Evolutionary conservation across 1,140 invertebrate species (phyloP).

Genomic region (Cheumatopsyche charites): DNA sequence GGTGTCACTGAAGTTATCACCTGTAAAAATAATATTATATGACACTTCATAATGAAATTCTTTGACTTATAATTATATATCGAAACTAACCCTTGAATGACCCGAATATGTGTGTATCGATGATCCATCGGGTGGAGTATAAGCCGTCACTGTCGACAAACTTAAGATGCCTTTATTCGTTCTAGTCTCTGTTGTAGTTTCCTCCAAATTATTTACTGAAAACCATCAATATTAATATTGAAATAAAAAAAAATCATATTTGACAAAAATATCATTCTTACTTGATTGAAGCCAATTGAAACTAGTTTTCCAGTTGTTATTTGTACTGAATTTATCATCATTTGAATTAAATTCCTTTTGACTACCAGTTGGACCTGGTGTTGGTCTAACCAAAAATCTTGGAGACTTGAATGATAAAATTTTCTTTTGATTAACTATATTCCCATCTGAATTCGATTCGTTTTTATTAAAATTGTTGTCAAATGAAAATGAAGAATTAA

Average conservation of each 20-base stretch:
- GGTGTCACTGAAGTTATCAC: slow-evolving; percentile 55
- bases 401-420: slow-evolving; percentile 62
- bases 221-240: slow-evolving; percentile 50
- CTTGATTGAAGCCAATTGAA: slow-evolving; percentile 63
- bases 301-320: slow-evolving; percentile 40
- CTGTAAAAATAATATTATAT: slow-evolving; percentile 43
- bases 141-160: slow-evolving; percentile 40
- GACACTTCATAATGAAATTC: neutral
- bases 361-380: slow-evolving; percentile 56
- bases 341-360: slow-evolving; percentile 53
- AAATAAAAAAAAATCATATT: slow-evolving; percentile 7
- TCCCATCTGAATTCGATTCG: slow-evolving; percentile 52
- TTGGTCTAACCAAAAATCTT: slow-evolving; percentile 66
- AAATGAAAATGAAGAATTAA: slow-evolving; percentile 50
- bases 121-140: slow-evolving; percentile 41
- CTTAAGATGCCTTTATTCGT: slow-evolving; percentile 37
- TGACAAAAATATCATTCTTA: slow-evolving; percentile 52
- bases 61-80: neutral
- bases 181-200: slow-evolving; percentile 50
- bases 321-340: slow-evolving; percentile 52
- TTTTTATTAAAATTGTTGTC: slow-evolving; percentile 14
- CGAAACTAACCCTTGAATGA: slow-evolving; percentile 59
- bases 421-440: slow-evolving; percentile 50
- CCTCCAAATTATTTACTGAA: slow-evolving; percentile 64
- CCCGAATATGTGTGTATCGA: slow-evolving; percentile 50